phyloP scores from a whole-genome alignment of 1,140 invertebrate genomes.

The Drosophila carrolli region DNA sequence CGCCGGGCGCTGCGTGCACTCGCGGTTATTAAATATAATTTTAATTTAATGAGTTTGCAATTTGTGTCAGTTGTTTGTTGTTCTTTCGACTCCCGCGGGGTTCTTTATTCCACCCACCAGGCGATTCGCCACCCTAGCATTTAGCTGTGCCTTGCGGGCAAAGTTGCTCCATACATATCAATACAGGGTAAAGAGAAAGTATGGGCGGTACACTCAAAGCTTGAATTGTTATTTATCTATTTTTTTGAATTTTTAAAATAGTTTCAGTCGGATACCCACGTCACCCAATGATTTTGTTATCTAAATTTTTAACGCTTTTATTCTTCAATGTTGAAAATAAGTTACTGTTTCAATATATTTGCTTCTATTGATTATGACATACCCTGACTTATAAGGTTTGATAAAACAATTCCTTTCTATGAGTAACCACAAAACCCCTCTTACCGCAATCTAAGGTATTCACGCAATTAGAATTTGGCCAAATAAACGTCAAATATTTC shows the following conservation, averaged over 20 bases:
- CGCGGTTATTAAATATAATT: slow-evolving; percentile 82
- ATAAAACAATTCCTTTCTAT: too few relatives aligned
- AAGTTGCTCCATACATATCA: slow-evolving; percentile 77
- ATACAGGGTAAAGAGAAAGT: slow-evolving; percentile 38
- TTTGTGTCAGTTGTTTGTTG: slow-evolving; percentile 76
- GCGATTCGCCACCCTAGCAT: not conserved
- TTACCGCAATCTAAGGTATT: too few relatives aligned
- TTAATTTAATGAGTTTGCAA: slow-evolving; percentile 83
- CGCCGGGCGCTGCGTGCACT: slow-evolving; percentile 73
- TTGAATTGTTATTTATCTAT: not conserved
- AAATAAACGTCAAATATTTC: not conserved
- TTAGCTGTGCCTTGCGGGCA: slow-evolving; percentile 32
- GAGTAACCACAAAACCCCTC: too few relatives aligned
- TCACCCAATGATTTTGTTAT: too few relatives aligned
- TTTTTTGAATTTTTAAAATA: not conserved
- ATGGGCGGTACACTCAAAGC: slow-evolving; percentile 13
- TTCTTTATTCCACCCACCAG: not conserved
- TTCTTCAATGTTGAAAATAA: too few relatives aligned
- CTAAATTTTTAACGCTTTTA: too few relatives aligned
- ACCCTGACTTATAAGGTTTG: too few relatives aligned
- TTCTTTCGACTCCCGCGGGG: slow-evolving; percentile 24
- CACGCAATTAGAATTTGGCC: too few relatives aligned
- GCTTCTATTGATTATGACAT: too few relatives aligned
- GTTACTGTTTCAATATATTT: too few relatives aligned
- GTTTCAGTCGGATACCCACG: too few relatives aligned